phyloP scores from a whole-genome alignment of 1,140 invertebrate species.

The Chlorops oryzae region DNA sequence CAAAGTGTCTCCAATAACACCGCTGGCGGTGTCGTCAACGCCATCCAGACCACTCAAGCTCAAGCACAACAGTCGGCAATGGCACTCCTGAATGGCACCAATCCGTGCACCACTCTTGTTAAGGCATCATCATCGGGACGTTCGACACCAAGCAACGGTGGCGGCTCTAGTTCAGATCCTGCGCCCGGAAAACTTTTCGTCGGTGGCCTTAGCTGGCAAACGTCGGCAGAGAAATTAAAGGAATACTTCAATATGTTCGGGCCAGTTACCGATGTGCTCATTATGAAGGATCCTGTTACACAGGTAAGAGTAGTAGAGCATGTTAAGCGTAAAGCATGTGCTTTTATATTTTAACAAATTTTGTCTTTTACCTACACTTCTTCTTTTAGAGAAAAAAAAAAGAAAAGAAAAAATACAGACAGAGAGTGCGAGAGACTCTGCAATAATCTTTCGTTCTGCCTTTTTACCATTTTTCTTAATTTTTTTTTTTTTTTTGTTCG shows the following conservation, averaged over 20 bases:
- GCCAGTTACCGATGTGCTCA: conserved; percentile 83
- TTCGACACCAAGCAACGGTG: conserved; percentile 60
- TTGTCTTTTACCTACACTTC: no score
- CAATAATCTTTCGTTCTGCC: no score
- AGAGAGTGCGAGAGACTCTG: no score
- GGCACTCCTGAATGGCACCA: conserved; percentile 25
- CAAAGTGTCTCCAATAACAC: conserved; percentile 9
- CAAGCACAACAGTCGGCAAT: conserved; percentile 41
- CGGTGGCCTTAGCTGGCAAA: conserved; percentile 86
- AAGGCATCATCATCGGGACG: conserved; percentile 59
- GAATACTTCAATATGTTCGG: conserved; percentile 90
- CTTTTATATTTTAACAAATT: no score
- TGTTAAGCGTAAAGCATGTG: conserved; percentile 10
- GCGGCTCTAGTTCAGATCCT: conserved; percentile 54
- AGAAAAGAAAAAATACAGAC: no score
- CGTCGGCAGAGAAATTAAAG: conserved; percentile 79
- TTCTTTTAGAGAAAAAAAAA: no score
- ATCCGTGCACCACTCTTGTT: conserved; percentile 17
- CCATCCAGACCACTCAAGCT: conserved; percentile 21
- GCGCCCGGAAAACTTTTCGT: conserved; percentile 86
- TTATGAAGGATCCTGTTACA: conserved; percentile 90
- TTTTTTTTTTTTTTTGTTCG: no score
- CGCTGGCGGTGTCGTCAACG: conserved; percentile 6
- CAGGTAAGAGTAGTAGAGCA: conserved; percentile 59
- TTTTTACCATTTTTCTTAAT: no score